Conservation (phyloP, 2,113 vertebrate species). For the Ranitomeya variabilis region DNA sequence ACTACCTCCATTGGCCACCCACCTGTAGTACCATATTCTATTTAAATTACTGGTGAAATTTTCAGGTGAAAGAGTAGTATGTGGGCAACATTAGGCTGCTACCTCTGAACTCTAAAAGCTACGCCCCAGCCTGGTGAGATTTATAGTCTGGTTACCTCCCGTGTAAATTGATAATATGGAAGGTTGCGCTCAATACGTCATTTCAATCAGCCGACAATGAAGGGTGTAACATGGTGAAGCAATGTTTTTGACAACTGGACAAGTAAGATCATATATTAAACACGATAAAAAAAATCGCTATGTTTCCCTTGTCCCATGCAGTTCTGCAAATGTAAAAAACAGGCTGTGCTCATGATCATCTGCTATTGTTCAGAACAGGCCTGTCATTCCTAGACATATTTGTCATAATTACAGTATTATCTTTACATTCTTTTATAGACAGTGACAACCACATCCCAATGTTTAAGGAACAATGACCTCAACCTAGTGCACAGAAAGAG, state of each 20-base stretch:
- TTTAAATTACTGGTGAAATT: no score
- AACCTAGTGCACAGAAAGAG: not conserved
- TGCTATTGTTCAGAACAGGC: not conserved
- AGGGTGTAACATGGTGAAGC: not conserved
- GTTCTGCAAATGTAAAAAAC: not conserved
- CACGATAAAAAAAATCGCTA: not conserved
- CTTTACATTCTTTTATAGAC: not conserved
- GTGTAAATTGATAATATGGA: not conserved
- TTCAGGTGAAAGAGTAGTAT: no score
- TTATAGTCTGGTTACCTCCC: not conserved
- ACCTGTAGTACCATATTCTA: no score
- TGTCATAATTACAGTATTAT: not conserved
- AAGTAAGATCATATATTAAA: no score
- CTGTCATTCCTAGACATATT: not conserved
- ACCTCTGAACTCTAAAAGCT: not conserved
- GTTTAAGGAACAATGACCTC: not conserved
- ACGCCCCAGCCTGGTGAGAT: not conserved
- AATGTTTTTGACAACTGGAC: not conserved
- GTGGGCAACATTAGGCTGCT: not conserved
- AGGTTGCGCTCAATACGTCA: not conserved
- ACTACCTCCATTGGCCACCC: no score
- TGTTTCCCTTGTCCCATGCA: not conserved
- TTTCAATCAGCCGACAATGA: not conserved
- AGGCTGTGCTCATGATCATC: not conserved
- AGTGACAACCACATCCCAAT: not conserved